Evolutionary conservation across 2,888 invertebrate genomes (phyloP).

Genomic region (Amphipoea lucens): DNA sequence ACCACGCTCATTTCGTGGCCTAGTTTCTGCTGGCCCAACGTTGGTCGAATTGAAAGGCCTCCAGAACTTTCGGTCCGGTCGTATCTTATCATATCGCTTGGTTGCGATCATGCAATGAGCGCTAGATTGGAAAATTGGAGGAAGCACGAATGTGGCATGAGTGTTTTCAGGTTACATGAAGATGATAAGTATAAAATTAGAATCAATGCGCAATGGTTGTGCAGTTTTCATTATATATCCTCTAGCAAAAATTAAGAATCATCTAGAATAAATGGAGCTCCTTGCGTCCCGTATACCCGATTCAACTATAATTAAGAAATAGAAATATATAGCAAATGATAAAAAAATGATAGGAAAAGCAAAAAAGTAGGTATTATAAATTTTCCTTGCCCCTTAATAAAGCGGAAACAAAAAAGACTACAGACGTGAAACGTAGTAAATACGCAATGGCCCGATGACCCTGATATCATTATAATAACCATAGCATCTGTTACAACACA

Average conservation of each 20-base stretch:
- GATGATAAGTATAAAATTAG: background rate
- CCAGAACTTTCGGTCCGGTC: slow-evolving; percentile 54
- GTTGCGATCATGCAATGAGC: slow-evolving; percentile 20
- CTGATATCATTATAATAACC: slow-evolving; percentile 1
- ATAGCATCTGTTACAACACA: slow-evolving; percentile 37
- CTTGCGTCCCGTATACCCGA: too few species aligned
- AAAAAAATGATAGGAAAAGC: background rate
- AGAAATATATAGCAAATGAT: background rate
- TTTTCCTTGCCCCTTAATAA: background rate
- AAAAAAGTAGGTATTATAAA: background rate
- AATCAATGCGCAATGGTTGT: background rate
- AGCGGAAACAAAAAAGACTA: background rate
- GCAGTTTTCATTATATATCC: background rate
- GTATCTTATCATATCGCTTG: slow-evolving; percentile 27
- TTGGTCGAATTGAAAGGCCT: slow-evolving; percentile 34
- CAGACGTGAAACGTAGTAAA: slow-evolving; percentile 21
- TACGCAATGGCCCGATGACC: slow-evolving; percentile 1
- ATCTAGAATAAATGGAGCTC: background rate
- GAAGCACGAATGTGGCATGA: slow-evolving; percentile 1
- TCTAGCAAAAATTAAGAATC: background rate
- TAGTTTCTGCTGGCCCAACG: slow-evolving; percentile 52
- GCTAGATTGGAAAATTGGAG: slow-evolving; percentile 36
- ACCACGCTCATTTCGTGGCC: slow-evolving; percentile 49
- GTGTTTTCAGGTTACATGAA: slow-evolving; percentile 3
- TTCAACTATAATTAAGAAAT: background rate